Conservation (phyloP, 2,797 vertebrate genomes). For the Thunnus albacares region DNA sequence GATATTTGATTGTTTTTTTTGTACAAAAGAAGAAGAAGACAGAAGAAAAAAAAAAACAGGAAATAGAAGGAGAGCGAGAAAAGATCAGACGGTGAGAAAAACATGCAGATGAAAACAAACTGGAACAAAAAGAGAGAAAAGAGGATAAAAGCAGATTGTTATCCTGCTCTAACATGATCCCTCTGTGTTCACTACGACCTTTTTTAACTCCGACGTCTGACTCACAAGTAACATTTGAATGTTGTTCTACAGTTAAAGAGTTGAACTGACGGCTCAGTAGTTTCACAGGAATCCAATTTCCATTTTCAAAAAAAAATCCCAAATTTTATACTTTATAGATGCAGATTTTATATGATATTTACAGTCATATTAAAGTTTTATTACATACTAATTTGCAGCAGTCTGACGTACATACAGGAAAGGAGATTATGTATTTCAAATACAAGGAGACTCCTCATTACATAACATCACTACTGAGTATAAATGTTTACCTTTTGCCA, state of each 20-base stretch:
- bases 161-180: no score
- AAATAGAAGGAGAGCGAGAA: background rate
- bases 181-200: no score
- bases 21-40: conserved; percentile 18
- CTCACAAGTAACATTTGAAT: no score
- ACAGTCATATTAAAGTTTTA: background rate
- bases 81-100: conserved; percentile 33
- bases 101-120: background rate
- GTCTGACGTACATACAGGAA: background rate
- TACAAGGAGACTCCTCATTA: no score
- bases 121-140: conserved; percentile 6
- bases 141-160: background rate
- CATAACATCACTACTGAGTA: no score
- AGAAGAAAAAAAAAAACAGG: background rate
- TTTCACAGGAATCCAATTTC: no score
- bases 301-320: no score
- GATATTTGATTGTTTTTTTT: conserved; percentile 28
- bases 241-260: no score
- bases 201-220: background rate
- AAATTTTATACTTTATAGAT: no score
- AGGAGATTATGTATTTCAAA: background rate
- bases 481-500: no score
- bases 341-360: background rate
- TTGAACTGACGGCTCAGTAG: no score
- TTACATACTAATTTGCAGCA: background rate